These are phyloP conservation scores for Aeoliscus strigatus DNA, from an alignment of 2,797 vertebrate species.

Conservation along the genomic window DNA sequence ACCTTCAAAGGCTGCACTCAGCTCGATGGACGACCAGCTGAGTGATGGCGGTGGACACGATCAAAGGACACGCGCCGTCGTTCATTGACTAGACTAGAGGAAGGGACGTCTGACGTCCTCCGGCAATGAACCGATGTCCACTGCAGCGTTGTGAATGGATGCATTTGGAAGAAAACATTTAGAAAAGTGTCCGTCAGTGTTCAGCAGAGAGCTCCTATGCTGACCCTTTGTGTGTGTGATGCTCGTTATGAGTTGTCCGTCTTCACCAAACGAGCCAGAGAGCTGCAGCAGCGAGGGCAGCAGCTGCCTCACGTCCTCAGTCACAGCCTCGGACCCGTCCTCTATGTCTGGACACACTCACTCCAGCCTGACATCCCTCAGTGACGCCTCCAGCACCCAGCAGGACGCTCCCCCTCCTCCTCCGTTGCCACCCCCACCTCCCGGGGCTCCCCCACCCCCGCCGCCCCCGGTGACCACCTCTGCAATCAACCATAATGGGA, in stretches of 20 bases:
- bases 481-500: constrained; percentile 65
- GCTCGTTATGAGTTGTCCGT: constrained; percentile 90
- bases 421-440: constrained; percentile 43
- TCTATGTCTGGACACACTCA: constrained; percentile 71
- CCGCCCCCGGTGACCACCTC: constrained; percentile 54
- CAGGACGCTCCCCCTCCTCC: constrained; percentile 44
- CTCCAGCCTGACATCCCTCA: constrained; percentile 35
- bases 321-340: constrained; percentile 58
- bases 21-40: constrained; percentile 40
- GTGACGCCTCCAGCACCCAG: constrained; percentile 12
- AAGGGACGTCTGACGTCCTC: not conserved
- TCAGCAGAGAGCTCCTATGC: constrained; percentile 31
- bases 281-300: constrained; percentile 74
- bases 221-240: constrained; percentile 63
- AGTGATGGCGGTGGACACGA: constrained; percentile 48
- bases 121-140: too few species aligned
- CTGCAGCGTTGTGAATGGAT: constrained; percentile 42
- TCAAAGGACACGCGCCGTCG: constrained; percentile 20
- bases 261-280: constrained; percentile 82
- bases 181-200: constrained; percentile 7
- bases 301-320: constrained; percentile 53
- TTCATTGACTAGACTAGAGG: too few species aligned
- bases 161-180: constrained; percentile 7
- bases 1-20: constrained; percentile 41
- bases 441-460: constrained; percentile 47